These are phyloP conservation scores for Percopsis transmontana DNA, from an alignment of 2,113 vertebrate genomes.

Conservation along the genomic window DNA sequence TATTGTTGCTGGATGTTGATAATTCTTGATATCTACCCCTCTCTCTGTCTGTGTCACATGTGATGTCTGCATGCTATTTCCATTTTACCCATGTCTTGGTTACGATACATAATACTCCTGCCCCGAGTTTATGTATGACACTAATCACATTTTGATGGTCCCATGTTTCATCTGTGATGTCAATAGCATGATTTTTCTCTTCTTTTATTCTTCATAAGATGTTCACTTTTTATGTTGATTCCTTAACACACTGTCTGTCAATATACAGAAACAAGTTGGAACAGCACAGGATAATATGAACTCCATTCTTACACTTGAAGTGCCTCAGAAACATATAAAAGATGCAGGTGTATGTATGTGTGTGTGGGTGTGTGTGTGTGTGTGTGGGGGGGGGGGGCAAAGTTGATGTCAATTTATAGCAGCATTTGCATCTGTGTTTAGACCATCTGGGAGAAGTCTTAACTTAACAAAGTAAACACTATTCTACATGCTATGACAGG, in stretches of 20 bases:
- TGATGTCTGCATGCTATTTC: constrained; percentile 74
- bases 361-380: neutral
- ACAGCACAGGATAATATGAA: constrained; percentile 4
- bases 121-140: constrained; percentile 64
- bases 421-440: constrained; percentile 4
- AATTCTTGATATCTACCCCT: constrained; percentile 42
- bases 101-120: constrained; percentile 61
- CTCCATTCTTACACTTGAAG: constrained; percentile 13
- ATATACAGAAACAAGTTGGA: neutral
- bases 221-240: constrained; percentile 13
- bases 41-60: constrained; percentile 46
- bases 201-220: constrained; percentile 2
- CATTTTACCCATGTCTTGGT: constrained; percentile 59
- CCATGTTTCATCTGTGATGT: constrained; percentile 45
- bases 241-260: neutral
- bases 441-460: constrained; percentile 1
- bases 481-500: constrained; percentile 20
- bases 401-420: neutral
- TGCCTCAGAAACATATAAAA: constrained; percentile 26
- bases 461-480: neutral
- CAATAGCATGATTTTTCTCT: constrained; percentile 53
- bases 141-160: constrained; percentile 24
- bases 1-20: constrained; percentile 60
- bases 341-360: neutral
- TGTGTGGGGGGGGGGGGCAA: neutral